phyloP scores from a whole-genome alignment of 2,888 invertebrate genomes.

The Melanostoma scalare region DNA sequence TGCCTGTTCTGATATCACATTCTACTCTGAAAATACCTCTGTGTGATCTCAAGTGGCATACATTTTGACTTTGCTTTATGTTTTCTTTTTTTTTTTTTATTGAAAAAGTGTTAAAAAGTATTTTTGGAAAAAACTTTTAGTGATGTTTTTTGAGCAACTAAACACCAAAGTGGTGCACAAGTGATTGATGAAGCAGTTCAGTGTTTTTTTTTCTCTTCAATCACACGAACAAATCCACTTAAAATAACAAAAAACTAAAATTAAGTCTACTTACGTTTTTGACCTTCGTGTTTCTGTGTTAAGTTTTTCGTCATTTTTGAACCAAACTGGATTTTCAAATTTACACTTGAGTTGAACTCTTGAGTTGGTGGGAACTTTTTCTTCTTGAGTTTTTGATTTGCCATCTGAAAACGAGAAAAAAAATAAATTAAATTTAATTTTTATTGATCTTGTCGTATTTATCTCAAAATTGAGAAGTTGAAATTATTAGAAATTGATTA shows the following conservation, averaged over 20 bases:
- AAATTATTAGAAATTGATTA: no score
- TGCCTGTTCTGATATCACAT: not conserved
- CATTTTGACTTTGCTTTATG: not conserved
- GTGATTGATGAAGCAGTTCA: no score
- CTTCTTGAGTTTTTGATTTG: slow-evolving; percentile 50
- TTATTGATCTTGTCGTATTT: no score
- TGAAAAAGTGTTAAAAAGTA: not conserved
- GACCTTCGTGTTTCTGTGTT: slow-evolving; percentile 60
- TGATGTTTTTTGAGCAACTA: no score
- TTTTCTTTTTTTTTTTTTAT: no score
- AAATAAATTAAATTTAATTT: not conserved
- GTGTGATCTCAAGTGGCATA: not conserved
- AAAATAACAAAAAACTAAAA: not conserved
- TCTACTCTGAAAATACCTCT: no score
- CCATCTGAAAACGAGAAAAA: slow-evolving; percentile 49
- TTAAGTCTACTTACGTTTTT: slow-evolving; percentile 70
- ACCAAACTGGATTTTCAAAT: slow-evolving; percentile 74
- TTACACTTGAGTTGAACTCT: slow-evolving; percentile 72
- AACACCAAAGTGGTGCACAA: no score
- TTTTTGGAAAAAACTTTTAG: not conserved
- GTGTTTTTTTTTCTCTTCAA: no score
- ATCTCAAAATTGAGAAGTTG: no score
- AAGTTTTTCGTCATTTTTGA: slow-evolving; percentile 72
- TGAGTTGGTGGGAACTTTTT: slow-evolving; percentile 72
- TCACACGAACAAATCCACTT: no score